phyloP scores from a whole-genome alignment of 2,888 invertebrate species.

The Cecidostiba fungosa region DNA sequence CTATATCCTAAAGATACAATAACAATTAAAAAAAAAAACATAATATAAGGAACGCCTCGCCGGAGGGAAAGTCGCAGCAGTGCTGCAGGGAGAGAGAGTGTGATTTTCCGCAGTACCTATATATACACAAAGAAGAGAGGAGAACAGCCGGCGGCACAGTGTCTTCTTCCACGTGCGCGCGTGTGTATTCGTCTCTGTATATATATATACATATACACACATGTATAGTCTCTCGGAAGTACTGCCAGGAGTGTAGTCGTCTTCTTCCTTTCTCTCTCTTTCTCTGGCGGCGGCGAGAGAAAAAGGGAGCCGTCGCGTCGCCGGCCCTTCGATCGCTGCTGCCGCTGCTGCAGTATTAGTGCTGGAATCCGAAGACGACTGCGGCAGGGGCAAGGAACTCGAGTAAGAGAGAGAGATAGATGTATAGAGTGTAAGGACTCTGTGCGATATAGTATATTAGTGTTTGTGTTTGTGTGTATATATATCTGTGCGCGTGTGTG shows the following conservation, averaged over 20 bases:
- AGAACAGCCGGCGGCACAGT: not conserved
- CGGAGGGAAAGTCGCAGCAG: not conserved
- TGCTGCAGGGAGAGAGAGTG: not conserved
- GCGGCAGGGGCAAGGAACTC: not conserved
- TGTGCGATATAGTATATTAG: not conserved
- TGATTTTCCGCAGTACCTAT: not conserved
- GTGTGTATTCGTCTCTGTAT: not conserved
- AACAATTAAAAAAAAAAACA: not conserved
- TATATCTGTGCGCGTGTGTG: slow-evolving; percentile 11
- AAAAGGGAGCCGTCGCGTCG: slow-evolving; percentile 18
- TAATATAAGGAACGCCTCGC: not conserved
- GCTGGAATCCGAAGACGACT: slow-evolving; percentile 5
- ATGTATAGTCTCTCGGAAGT: not conserved
- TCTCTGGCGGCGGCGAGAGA: not conserved
- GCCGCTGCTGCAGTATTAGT: not conserved
- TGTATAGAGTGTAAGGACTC: not conserved
- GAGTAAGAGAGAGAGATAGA: not conserved
- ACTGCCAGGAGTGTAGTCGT: slow-evolving; percentile 2
- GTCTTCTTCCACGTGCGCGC: not conserved
- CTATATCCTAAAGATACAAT: not conserved
- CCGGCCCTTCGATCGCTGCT: not conserved
- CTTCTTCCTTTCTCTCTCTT: not conserved
- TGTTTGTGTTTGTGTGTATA: not conserved
- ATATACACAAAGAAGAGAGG: not conserved
- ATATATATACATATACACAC: not conserved